Evolutionary conservation across 1,140 invertebrate species (phyloP).

Genomic region (Eciton burchellii): DNA sequence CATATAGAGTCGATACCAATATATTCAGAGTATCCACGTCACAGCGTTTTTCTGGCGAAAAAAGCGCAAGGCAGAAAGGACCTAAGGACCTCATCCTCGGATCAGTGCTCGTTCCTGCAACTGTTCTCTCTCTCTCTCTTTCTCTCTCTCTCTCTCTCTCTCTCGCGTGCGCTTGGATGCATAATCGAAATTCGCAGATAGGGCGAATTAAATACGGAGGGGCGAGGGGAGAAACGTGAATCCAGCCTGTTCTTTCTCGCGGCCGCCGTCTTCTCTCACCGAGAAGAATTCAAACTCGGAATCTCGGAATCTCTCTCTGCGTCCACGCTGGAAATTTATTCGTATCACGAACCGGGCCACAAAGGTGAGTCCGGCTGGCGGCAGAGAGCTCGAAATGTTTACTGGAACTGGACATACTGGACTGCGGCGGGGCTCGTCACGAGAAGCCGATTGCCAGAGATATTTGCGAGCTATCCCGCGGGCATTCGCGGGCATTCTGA

Average conservation of each 20-base stretch:
- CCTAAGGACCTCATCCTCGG: slow-evolving; percentile 17
- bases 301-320: slow-evolving; percentile 10
- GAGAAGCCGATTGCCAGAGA: slow-evolving; percentile 53
- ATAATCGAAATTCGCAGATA: no score
- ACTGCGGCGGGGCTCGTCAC: slow-evolving; percentile 38
- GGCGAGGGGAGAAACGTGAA: not conserved
- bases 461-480: slow-evolving; percentile 56
- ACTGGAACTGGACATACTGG: slow-evolving; percentile 62
- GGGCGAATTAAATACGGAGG: slow-evolving; percentile 17
- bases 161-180: no score
- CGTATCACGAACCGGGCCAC: slow-evolving; percentile 63
- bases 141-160: no score
- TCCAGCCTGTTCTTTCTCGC: slow-evolving; percentile 7
- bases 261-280: slow-evolving; percentile 1
- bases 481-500: slow-evolving; percentile 51
- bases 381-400: slow-evolving; percentile 58
- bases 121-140: no score
- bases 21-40: no score
- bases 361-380: slow-evolving; percentile 60
- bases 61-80: not conserved
- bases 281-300: not conserved
- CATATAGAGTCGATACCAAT: not conserved
- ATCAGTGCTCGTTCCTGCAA: slow-evolving; percentile 2
- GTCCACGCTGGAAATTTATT: slow-evolving; percentile 60
- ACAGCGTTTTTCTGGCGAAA: not conserved